phyloP scores from a whole-genome alignment of 2,113 vertebrate genomes.

The Oenanthe melanoleuca region DNA sequence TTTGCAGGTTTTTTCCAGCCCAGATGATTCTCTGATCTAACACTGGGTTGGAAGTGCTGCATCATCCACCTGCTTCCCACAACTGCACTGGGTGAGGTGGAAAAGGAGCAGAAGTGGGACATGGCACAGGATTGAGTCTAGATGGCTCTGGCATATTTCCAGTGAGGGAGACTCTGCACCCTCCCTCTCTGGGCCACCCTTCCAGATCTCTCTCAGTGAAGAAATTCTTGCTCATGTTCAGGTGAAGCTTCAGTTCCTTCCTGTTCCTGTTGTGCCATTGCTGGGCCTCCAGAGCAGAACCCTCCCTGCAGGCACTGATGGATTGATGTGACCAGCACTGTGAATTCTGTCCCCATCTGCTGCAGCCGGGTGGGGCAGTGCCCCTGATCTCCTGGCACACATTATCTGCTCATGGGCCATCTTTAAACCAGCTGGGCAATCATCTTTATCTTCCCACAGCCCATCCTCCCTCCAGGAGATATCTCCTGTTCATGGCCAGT shows the following conservation, averaged over 20 bases:
- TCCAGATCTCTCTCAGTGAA: not conserved
- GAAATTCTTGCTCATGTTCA: not conserved
- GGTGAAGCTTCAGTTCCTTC: not conserved
- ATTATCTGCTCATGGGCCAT: no score
- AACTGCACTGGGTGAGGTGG: accelerated
- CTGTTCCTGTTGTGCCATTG: not conserved
- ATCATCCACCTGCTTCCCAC: not conserved
- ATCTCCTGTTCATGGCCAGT: no score
- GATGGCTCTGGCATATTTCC: not conserved
- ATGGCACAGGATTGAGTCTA: not conserved
- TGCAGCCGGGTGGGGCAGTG: no score
- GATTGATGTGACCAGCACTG: no score
- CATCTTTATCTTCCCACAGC: no score
- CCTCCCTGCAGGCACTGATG: not conserved
- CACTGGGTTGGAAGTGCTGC: not conserved
- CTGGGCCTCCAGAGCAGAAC: not conserved
- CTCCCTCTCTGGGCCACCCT: not conserved
- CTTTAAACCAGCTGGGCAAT: no score
- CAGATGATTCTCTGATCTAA: not conserved
- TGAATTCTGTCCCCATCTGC: no score
- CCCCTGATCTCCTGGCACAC: no score
- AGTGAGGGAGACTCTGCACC: not conserved
- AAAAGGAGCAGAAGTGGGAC: not conserved
- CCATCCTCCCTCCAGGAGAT: no score
- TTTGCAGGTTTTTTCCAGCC: not conserved